phyloP scores from a whole-genome alignment of 1,140 invertebrate species.

The Diorhabda carinulata region DNA sequence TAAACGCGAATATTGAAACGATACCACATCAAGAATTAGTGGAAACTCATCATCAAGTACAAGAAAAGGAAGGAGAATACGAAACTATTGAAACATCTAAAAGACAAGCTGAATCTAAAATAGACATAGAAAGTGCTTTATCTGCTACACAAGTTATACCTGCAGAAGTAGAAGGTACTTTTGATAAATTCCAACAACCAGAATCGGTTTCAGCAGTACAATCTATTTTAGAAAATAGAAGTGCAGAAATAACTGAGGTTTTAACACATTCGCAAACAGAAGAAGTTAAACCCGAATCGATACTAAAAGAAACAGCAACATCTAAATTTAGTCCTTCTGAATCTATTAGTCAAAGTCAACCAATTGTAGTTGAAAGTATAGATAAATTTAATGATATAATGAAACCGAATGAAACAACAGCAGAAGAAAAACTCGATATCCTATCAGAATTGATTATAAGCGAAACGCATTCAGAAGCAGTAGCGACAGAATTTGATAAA shows the following conservation, averaged over 20 bases:
- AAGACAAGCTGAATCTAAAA: constrained; percentile 38
- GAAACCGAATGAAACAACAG: constrained; percentile 43
- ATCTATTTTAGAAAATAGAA: constrained; percentile 40
- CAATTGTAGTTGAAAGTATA: constrained; percentile 39
- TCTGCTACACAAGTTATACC: constrained; percentile 39
- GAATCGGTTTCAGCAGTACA: constrained; percentile 38
- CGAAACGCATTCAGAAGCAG: constrained; percentile 49
- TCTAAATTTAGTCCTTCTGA: constrained; percentile 31
- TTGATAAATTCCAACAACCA: constrained; percentile 39
- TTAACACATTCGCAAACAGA: constrained; percentile 29
- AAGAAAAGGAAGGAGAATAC: constrained; percentile 45
- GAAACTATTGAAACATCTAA: constrained; percentile 25
- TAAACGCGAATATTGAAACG: constrained; percentile 35
- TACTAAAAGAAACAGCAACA: constrained; percentile 30
- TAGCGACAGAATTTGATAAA: constrained; percentile 42
- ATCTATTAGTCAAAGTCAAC: constrained; percentile 31
- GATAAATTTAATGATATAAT: constrained; percentile 36
- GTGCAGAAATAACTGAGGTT: constrained; percentile 49
- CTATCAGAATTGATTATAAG: constrained; percentile 48
- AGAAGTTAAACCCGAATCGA: constrained; percentile 27
- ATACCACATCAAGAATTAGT: constrained; percentile 39
- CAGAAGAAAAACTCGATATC: constrained; percentile 48
- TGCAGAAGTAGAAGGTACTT: constrained; percentile 45
- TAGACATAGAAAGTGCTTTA: constrained; percentile 43
- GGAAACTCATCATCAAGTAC: constrained; percentile 34